Evolutionary conservation across 2,888 invertebrate genomes (phyloP), one percentile per base, ranked within the genome.

Genomic region (Vannuccia rotundouncinata): DNA sequence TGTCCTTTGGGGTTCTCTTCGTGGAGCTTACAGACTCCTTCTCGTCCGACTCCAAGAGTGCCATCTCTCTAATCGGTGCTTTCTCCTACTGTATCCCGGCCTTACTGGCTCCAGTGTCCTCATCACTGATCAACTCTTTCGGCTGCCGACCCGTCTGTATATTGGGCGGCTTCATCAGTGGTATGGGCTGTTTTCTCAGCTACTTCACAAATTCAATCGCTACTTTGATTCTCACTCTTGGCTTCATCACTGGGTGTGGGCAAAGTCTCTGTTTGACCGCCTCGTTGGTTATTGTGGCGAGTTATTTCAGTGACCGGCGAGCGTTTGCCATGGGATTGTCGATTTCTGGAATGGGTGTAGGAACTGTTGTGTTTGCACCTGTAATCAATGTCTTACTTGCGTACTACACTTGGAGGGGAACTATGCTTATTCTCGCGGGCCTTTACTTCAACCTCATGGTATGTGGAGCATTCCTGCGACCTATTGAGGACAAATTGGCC

Each of bases 401-500:
- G 10, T 31, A 74, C 27, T 79, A 79, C 10, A 28, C 22, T 31
- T 79, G 79, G 79, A 0, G 31, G 28, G 74, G 31, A 0, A 74
- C 79, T 29, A 79, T 66, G 27, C 30, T 79, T 29, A 29, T 79
- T 76, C 31, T 79, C 29, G 29, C 79, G 0, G 79, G 74, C 31
- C 27, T 66, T 1, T 13, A 60, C 0, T 79, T 79, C 13, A 29
- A 29, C 10, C 31, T 79, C n/a, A 59, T 79, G 17, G n/a, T 31
- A 10, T 79, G 29, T 75, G 79, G 79, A 13, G 74, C 79, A 31
- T 30, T 79, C 25, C 73, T 79, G 59, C 66, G 79, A 66, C 79
- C 79, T 27, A 66, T 28, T 30, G 31, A 79, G 30, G 31, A 31
- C 79, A 83, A 84, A 77, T 83, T 83, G 17, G 82, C 83, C 59